Evolutionary conservation across 2,113 vertebrate genomes (phyloP), one percentile per base, ranked within the genome.

Genomic region (Percina caprodes): DNA sequence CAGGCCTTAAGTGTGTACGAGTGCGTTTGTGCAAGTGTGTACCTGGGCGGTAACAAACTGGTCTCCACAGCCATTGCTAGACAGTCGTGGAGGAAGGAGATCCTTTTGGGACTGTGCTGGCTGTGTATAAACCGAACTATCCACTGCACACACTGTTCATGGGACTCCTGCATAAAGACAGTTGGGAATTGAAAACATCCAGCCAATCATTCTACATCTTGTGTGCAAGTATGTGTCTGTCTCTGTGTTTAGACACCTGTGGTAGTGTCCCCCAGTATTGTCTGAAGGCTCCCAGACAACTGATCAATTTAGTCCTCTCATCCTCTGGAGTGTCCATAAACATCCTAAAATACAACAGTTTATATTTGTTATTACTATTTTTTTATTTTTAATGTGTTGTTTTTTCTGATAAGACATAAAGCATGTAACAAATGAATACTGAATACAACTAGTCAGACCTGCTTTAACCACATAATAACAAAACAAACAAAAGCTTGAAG

Each of bases 131-230:
- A 99, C 54, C 97, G 95, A 69, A 99, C 97, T 71, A 99, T 97
- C 98, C 98, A 99, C 72, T 99, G 98, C 24, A 99, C 96, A 55
- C 98, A 99, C 21, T 99, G 98, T 26, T 99, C 98, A 84, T 99
- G 98, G 54, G 98, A 99, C 65, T 99, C 98, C 98, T 99, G 83
- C 55, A 72, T 48, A 78, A 10, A 76, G 51, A 82, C 60, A 73
- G 3, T 14, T 5, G 85, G 30, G 0, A 26, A 24, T 39, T 62
- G 3, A 46, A 23, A 42, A 26, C 8, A 42, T 51, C 21, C 9
- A 35, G 3, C 4, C 10, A 45, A n/a, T 30, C 14, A 72, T 1
- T 45, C 5, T 42, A 72, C 1, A 46, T 1, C 7, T 1, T 10
- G 1, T 23, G 7, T 23, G 14, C 0, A 45, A 4, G 12, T 5